These are phyloP conservation scores for Tortrix viridana DNA, from an alignment of 2,888 invertebrate genomes.

Conservation along the genomic window DNA sequence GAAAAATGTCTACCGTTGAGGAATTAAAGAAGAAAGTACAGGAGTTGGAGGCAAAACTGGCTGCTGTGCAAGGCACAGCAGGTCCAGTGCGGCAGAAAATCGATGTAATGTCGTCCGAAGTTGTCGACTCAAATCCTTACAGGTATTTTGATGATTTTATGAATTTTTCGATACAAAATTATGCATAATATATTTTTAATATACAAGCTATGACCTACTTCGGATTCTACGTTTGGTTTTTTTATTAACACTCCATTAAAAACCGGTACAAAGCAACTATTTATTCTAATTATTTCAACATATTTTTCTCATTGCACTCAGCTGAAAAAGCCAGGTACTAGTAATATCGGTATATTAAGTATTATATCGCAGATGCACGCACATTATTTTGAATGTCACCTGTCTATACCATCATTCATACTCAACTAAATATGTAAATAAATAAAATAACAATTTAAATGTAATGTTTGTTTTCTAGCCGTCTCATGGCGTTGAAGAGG, in stretches of 20 bases:
- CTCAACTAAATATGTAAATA: background rate
- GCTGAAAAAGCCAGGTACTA: too few species aligned
- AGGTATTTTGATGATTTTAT: slow-evolving; percentile 83
- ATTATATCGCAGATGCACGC: too few species aligned
- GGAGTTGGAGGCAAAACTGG: slow-evolving; percentile 87
- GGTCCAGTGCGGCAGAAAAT: slow-evolving; percentile 89
- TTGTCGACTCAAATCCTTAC: slow-evolving; percentile 99
- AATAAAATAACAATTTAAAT: background rate
- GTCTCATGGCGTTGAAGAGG: slow-evolving; percentile 98
- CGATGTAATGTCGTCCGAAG: slow-evolving; percentile 96
- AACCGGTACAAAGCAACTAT: background rate
- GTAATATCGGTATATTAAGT: too few species aligned
- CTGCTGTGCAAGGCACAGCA: slow-evolving; percentile 68
- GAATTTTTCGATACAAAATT: background rate
- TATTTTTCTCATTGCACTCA: too few species aligned
- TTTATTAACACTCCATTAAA: background rate
- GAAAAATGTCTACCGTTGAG: slow-evolving; percentile 85
- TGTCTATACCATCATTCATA: background rate
- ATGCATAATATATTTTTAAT: background rate
- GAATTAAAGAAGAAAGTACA: slow-evolving; percentile 85
- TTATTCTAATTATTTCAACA: too few species aligned
- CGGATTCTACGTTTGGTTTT: background rate
- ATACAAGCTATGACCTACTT: background rate
- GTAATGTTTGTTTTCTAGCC: slow-evolving; percentile 82
- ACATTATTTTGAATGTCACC: too few species aligned